Evolutionary conservation across 1,140 invertebrate genomes (phyloP), one percentile per base, ranked within the genome.

Genomic region (Cataglyphis hispanica): DNA sequence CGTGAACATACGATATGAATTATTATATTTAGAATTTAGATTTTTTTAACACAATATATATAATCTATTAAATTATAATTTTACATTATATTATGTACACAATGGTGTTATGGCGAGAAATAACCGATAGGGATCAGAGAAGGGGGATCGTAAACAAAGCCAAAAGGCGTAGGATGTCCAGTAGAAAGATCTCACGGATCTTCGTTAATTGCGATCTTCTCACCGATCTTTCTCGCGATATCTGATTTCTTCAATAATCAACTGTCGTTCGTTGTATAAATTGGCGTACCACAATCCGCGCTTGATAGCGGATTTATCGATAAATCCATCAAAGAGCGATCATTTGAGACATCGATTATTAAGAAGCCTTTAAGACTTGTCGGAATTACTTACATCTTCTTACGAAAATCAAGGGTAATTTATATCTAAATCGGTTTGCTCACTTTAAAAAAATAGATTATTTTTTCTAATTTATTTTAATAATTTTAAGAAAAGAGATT

Each of bases 61-160:
- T 16, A 31, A 43, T 76, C 1, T 63, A 37, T 67, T 37, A 67
- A 78, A 78, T 78, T 67, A 70, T 8, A 60, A 31, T 43, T 58
- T 43, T 19, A 43, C 37, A 6, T 43, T 19, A 31, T 40, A 22
- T 43, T 40, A 19, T 50, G 27, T 67, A 25, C 66, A 37, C 66
- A 37, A 27, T 72, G 37, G 67, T 74, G 27, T 37, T 37, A 53
- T 10, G 34, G 85, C 89, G 69, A 70, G 89, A 92, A 92, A 93
- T 91, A 76, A 72, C 80, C 84, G 92, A 93, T 93, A 93, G 84
- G 78, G 70, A 81, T 90, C 88, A 61, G 88, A 89, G 37, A 78
- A 81, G 80, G 88, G 87, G 86, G 90, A 88, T 89, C 89, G 92
- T 93, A 93, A 93, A 93, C 91, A 92, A 93, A 93, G 91, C 75